These are phyloP conservation scores for Phorcus lineatus DNA, from an alignment of 2,888 invertebrate species.

Conservation along the genomic window DNA sequence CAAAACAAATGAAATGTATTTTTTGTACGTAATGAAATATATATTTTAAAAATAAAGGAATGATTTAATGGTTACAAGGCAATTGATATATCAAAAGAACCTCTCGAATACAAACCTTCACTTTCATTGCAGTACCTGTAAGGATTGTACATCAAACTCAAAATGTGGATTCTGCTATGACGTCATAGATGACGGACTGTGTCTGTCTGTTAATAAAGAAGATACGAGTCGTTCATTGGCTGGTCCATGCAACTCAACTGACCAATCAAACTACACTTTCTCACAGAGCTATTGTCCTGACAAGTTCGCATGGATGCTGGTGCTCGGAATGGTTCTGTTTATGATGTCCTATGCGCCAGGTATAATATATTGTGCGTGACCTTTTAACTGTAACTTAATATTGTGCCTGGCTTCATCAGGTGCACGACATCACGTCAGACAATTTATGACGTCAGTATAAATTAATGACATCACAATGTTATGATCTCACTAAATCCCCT, in stretches of 20 bases:
- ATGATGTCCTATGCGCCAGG: constrained; percentile 75
- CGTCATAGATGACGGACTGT: constrained; percentile 60
- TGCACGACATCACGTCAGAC: no score
- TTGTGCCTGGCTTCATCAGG: no score
- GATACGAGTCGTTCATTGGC: constrained; percentile 42
- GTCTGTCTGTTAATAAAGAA: constrained; percentile 48
- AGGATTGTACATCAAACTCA: constrained; percentile 71
- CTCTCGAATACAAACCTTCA: no score
- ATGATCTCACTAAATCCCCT: no score
- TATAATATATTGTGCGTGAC: no score
- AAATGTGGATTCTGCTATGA: constrained; percentile 76
- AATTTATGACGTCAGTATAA: no score
- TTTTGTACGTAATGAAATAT: no score
- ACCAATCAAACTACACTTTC: constrained; percentile 51
- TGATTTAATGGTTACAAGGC: no score
- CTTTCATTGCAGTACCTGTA: constrained; percentile 58
- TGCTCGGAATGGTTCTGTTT: constrained; percentile 75
- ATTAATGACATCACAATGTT: no score
- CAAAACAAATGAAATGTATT: no score
- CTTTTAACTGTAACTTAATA: neutral
- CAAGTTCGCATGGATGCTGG: constrained; percentile 71
- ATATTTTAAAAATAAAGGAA: no score
- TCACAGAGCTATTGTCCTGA: constrained; percentile 76
- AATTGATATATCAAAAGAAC: no score
- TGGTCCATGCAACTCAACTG: constrained; percentile 58